Evolutionary conservation across 2,797 vertebrate species (phyloP), one percentile per base, ranked within the genome.

Genomic region (Euphonia xanthogaster): DNA sequence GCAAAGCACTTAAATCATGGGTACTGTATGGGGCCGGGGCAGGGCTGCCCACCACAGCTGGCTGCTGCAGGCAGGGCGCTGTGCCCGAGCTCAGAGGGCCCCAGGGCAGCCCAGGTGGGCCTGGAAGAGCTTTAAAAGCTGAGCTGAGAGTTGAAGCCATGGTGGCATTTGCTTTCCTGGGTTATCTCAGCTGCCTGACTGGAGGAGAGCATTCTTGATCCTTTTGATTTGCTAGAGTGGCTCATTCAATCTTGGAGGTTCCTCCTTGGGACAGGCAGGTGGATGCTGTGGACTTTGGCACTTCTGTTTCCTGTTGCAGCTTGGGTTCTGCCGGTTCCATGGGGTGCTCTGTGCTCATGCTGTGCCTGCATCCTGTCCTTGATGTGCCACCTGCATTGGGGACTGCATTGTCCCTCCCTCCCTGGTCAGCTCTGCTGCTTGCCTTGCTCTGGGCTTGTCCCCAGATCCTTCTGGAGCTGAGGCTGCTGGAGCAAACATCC

Each of bases 1-100:
- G 72, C 91, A 47, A 90, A 95, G 95, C 96, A 94, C 95, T 96
- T 97, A 40, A 65, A 68, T 71, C 4, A 1, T 24, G 68, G 90
- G 94, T 91, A 86, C 95, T 91, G 91, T 80, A 57, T 5, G n/a
- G 91, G 58, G 9, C 53, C 0, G 6, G n/a, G 75, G 42, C 68
- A 73, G 76, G 53, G 33, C 67, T 87, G 75, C 75, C 60, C 51
- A 45, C 20, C 50, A 30, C 42, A 33, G 60, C 60, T 4, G 39
- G 33, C 42, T n/a, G 78, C 67, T 17, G 3, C 0, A 1, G 50
- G 83, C 72, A 65, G 58, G 42, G 58, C 1, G 2, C 30, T 35
- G 55, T 15, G 27, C 11, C 47, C 0, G 6, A 35, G 80, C 33
- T 89, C 27, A 3, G 24, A 55, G 47, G 25, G 67, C 78, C 58